Evolutionary conservation across 2,888 invertebrate genomes (phyloP).

Genomic region (Tupiocoris notatus): DNA sequence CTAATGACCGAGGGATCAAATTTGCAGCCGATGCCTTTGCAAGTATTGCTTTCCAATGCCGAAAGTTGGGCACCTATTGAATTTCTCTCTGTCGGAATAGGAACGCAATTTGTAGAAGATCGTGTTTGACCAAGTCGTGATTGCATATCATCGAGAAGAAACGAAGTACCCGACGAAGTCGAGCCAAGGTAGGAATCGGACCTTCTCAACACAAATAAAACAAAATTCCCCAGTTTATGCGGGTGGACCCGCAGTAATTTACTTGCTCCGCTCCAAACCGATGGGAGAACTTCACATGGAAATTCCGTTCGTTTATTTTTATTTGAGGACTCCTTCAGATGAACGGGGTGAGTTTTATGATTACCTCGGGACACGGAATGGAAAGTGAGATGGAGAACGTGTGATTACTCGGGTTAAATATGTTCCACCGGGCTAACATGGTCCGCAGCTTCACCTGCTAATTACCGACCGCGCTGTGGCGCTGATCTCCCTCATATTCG

Average conservation of each 20-base stretch:
- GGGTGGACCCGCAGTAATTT: constrained; percentile 10
- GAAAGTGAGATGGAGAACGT: neutral
- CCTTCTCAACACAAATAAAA: constrained; percentile 2
- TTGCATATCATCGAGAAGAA: neutral
- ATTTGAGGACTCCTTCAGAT: neutral
- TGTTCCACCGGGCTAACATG: neutral
- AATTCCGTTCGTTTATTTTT: neutral
- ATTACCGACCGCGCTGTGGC: constrained; percentile 5
- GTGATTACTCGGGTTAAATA: neutral
- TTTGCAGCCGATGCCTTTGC: no score
- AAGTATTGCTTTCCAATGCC: no score
- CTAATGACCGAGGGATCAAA: no score
- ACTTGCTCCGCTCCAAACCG: neutral
- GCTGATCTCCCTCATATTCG: neutral
- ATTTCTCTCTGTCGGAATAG: no score
- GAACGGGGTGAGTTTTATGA: neutral
- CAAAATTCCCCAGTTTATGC: constrained; percentile 17
- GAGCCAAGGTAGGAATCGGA: neutral
- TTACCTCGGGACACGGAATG: neutral
- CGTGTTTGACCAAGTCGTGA: neutral
- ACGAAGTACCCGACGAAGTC: no score
- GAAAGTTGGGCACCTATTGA: no score
- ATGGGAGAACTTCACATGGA: neutral
- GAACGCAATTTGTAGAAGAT: no score
- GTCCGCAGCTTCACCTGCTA: constrained; percentile 16